Base-by-base conservation (phyloP, 2,113 vertebrate genomes). In the Cheilinus undulatus region DNA sequence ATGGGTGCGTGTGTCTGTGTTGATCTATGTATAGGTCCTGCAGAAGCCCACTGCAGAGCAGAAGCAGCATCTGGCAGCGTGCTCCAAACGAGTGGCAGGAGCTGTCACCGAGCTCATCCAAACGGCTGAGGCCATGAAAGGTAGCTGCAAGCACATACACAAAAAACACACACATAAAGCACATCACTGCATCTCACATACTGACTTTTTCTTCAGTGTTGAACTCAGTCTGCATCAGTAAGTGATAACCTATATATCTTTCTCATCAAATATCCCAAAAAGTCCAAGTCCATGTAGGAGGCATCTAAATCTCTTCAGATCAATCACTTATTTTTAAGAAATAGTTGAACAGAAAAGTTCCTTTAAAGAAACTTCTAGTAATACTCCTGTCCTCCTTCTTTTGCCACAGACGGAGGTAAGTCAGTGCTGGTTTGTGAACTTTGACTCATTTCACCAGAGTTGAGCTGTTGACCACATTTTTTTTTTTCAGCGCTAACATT, bases 31-130 rank as follows among this genome's bases (percentile, higher is more conserved):
- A 34, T 49, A 99, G 98, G 94, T 98, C 60, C 92, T 99, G 68
- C 97, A 98, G 85, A 98, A 95, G 78, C 96, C 97, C 48, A 96
- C 92, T 11, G 85, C 92, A 5, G 98, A 99, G 71, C 94, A 96
- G 68, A 99, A 98, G 88, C 96, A 97, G 59, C 96, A 96, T 76
- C 76, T 99, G 80, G 92, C 95, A 0, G 86, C 86, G 7, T 95
- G 95, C 73, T 99, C 98, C 43, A 99, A 99, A 86, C 91, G 95
- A 0, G 96, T 99, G 1, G 97, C 98, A 0, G 75, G 95, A 1
- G 96, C 97, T 0, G 98, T 99, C 46, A 99, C 98, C 0, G 97
- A 99, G 89, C 98, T 99, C 49, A 99, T 99, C 70, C 98, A 99
- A 9, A 94, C 96, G 0, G 96, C 98, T 0, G 98, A 99, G 86